Base-by-base conservation (phyloP, 2,113 vertebrate species). In the Halcyon senegalensis region DNA sequence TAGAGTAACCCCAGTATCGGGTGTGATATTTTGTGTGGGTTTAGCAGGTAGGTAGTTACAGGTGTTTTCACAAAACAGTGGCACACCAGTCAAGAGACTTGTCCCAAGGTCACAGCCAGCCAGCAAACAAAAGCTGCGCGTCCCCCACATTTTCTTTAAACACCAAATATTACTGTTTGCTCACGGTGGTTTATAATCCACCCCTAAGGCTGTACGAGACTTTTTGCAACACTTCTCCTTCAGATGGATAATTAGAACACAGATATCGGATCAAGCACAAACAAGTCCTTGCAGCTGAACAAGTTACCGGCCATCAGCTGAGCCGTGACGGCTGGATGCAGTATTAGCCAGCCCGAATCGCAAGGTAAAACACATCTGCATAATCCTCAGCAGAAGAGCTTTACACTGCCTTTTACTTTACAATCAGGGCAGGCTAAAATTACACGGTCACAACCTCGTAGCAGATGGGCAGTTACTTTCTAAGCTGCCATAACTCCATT, bases 351-450 rank as follows among this genome's bases (percentile, higher is more conserved):
- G 53, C 46, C 80, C 0, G 18, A 75, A 89, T 0, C 10, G 66
- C 81, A 91, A 96, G 94, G 91, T 89, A 93, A 94, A 97, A 95
- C 77, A 5, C 56, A 93, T 79, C 95, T 85, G 58, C 89, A 87
- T 97, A 95, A 96, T 96, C 93, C 96, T 84, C 44, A 53, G 21
- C 43, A 79, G 81, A 96, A 84, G 48, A 94, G 94, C 95, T 96
- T 96, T 94, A 87, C 16, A 1, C 58, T 25, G 72, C 1, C 2
- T 91, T 96, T 96, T 62, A 94, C 58, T 96, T 93, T 58, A 94
- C 87, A 89, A 72, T 72, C 80, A 95, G 89, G 89, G 50, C 93
- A 96, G 50, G 74, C 87, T 97, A 96, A 97, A 97, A 96, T 96
- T 96, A 97, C 69, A 87, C 53, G 73, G 84, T 89, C 81, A 76